A percentile compares a stretch with the other conserved stretches of the same genome.
Conservation (phyloP, 2,113 vertebrate species). For the Benitochromis conjunctus region DNA sequence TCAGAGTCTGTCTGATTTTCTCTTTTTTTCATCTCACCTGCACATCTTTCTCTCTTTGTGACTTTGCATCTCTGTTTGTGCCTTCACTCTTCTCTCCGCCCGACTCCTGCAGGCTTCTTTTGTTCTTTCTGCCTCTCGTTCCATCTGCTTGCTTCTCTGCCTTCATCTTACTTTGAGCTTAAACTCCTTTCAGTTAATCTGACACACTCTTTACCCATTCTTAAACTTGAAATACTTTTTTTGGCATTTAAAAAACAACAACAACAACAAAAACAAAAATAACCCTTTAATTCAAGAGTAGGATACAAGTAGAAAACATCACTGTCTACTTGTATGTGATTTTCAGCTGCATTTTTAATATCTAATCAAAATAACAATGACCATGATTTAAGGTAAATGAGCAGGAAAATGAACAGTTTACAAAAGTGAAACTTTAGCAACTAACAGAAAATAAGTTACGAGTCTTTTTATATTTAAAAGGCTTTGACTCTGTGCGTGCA, state of each 20-base stretch:
- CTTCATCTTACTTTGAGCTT: background rate
- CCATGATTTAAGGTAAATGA: background rate
- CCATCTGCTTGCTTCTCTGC: background rate
- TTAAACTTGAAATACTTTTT: background rate
- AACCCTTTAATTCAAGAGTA: background rate
- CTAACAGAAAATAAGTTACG: background rate
- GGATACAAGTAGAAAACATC: background rate
- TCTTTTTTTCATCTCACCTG: background rate
- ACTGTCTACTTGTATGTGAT: background rate
- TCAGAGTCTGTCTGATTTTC: background rate
- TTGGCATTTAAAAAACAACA: background rate
- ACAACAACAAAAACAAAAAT: fast-evolving
- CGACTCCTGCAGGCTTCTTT: background rate
- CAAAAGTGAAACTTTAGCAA: background rate
- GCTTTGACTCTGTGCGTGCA: background rate
- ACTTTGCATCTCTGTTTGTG: background rate
- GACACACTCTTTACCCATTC: background rate
- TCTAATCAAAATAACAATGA: background rate
- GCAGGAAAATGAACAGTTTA: background rate
- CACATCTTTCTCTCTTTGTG: background rate
- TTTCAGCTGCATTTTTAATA: background rate
- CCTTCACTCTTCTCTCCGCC: background rate
- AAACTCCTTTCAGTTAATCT: background rate
- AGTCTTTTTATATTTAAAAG: background rate
- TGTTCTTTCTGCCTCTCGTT: background rate